Evolutionary conservation across 2,797 vertebrate genomes (phyloP), one percentile per base, ranked within the genome.

Genomic region (Gobionotothen gibberifrons): DNA sequence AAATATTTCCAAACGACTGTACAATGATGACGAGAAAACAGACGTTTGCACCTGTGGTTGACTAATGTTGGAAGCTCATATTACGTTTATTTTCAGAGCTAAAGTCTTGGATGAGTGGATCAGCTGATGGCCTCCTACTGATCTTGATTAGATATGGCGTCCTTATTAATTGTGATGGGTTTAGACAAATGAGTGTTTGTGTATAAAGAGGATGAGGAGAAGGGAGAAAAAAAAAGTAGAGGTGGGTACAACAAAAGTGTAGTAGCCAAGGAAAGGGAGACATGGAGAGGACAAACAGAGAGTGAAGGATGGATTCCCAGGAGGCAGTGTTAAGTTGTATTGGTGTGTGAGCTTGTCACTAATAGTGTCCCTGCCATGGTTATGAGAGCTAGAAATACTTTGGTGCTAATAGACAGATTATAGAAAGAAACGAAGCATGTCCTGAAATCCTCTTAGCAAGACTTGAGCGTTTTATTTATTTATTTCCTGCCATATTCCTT

Each of bases 321-420:
- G 85, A 92, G 92, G 89, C 88, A 83, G 85, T 70, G 84, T 87
- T 89, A 89, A 91, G 89, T 93, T 90, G 90, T 77, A 89, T 86
- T 91, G 84, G 87, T 88, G 86, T 89, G 86, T 85, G 90, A 92
- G 86, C 90, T 87, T 93, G 92, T 92, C 92, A 93, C 89, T 93
- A 94, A 92, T 90, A 90, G 92, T 92, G 90, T 93, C 87, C 87
- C 90, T 91, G 93, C 91, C 93, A 90, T 92, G 92, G 90, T 92
- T 94, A 92, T 93, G 92, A 92, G 90, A 93, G 90, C 92, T 92
- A 87, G 89, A 92, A 94, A 93, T 92, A 93, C 93, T 94, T 94
- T 93, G 93, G 92, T 94, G 92, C 92, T 95, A 95, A 95, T 95
- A 95, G 93, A 93, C 93, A 93, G 94, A 94, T 95, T 94, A 95